phyloP scores from a whole-genome alignment of 2,797 vertebrate species.

The Phalloptychus januarius region DNA sequence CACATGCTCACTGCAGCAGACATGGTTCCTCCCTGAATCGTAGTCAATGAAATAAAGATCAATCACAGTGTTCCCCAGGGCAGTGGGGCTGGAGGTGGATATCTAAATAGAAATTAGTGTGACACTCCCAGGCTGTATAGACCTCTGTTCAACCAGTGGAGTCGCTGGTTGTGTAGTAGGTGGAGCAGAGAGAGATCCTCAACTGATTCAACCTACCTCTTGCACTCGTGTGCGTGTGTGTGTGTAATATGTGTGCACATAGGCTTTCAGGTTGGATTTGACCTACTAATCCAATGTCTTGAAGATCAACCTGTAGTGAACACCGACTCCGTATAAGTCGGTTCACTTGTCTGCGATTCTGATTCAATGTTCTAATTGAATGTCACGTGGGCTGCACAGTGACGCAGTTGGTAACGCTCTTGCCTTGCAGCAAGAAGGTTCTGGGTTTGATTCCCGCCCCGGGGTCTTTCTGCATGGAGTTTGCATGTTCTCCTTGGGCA shows the following conservation, averaged over 20 bases:
- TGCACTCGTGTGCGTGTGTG: background rate
- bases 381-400: too few relatives aligned
- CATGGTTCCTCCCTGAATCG: slow-evolving; percentile 52
- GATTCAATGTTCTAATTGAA: background rate
- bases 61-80: slow-evolving; percentile 64
- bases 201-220: slow-evolving; percentile 26
- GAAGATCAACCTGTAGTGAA: background rate
- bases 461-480: too few relatives aligned
- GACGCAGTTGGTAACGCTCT: too few relatives aligned
- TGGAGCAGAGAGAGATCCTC: slow-evolving; percentile 5
- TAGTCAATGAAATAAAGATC: slow-evolving; percentile 77
- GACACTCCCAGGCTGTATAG: slow-evolving; percentile 54
- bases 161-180: slow-evolving; percentile 1
- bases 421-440: too few relatives aligned
- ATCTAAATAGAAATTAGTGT: slow-evolving; percentile 78
- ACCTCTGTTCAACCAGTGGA: slow-evolving; percentile 35
- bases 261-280: too few relatives aligned
- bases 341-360: background rate
- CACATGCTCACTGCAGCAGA: slow-evolving; percentile 45
- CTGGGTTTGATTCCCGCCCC: too few relatives aligned
- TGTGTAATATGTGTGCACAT: background rate
- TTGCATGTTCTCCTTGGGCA: too few relatives aligned
- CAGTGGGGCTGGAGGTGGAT: slow-evolving; percentile 37
- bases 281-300: background rate
- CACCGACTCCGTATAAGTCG: background rate